Base-by-base conservation (phyloP, 2,888 invertebrate genomes). In the Eudasyphora cyanicolor region DNA sequence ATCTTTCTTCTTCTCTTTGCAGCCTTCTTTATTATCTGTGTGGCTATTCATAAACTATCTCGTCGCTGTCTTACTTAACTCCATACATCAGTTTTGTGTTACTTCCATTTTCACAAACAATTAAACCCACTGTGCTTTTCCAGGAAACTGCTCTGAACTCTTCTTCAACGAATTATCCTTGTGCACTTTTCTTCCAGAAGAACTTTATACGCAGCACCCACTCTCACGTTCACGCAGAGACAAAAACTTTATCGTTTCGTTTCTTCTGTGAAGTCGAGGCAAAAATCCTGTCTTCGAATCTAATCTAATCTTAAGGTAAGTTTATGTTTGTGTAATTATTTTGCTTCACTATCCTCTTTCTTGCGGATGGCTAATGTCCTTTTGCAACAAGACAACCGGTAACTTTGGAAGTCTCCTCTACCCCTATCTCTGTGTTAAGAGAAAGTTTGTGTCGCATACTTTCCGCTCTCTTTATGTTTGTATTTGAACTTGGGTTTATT, bases 221-320 rank as follows among this genome's bases (percentile, higher is more conserved):
- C n/a, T 67, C 21, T 42, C 14, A 67, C 76, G 35, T 67, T 38
- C 38, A 71, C 76, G 62, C 12, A 42, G 24, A 38, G 38, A 14
- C 57, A 67, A 62, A n/a, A 81, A 62, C 57, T 78, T 32, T 79
- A 67, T 67, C 17, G 42, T 17, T 35, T 42, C 76, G 57, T 67
- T 57, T n/a, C n/a, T n/a, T n/a, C n/a, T 54, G 32, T 51, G 19
- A 42, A 62, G 75, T 76, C 42, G 29, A n/a, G 42, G 21, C 67
- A 67, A 21, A 79, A 62, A 76, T 75, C 38, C 81, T 73, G 45
- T 67, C 71, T 81, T 71, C 77, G 64, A 38, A 70, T 78, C 67
- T 82, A 38, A 70, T 78, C 67, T 82, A 54, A 74, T 79, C 70
- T 71, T 73, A 81, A 84, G 84, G 84, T 84, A 84, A 84, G 84